Base-by-base conservation (phyloP, 2,888 invertebrate species). In the Apeira syringaria region DNA sequence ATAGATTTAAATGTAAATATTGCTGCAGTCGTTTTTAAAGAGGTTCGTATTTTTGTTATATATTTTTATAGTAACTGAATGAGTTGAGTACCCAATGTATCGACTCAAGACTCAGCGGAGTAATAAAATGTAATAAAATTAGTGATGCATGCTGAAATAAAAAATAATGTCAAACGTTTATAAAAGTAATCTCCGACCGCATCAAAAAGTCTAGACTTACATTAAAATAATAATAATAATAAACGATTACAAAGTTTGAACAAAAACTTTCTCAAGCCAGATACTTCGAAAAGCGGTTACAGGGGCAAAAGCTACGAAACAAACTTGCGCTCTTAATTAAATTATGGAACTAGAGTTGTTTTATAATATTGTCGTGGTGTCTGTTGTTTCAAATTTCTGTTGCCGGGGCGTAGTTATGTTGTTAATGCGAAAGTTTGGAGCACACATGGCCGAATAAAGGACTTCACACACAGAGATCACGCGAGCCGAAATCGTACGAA, bases 211-310 rank as follows among this genome's bases (percentile, higher is more conserved):
- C 46, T 48, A 48, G 50, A 35, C 38, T 35, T 13, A 32, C 36
- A 45, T 50, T 45, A 17, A 46, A 47, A 50, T 27, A 26, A 30
- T 42, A 20, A 44, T 50, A 50, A 44, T 55, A 52, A 56, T 53
- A 53, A 44, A 55, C 46, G 52, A 50, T 55, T 44, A 50, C 32
- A 45, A 43, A 55, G 41, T 50, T 48, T 20, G 34, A 42, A 44
- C 37, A 40, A 43, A 54, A 53, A 45, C 47, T 50, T 53, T 37
- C 3, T 9, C 11, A 12, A 10, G 32, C 39, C 45, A 50, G 38
- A 50, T 45, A 51, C 50, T 49, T 51, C 27, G 44, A 31, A 42
- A 44, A 47, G 46, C 34, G 53, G 53, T 53, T 48, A 44, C 45
- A 45, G 20, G 43, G 45, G 22, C 53, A 43, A 45, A 40, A 39